Evolutionary conservation across 2,888 invertebrate species (phyloP).

Genomic region (Agrochola litura): DNA sequence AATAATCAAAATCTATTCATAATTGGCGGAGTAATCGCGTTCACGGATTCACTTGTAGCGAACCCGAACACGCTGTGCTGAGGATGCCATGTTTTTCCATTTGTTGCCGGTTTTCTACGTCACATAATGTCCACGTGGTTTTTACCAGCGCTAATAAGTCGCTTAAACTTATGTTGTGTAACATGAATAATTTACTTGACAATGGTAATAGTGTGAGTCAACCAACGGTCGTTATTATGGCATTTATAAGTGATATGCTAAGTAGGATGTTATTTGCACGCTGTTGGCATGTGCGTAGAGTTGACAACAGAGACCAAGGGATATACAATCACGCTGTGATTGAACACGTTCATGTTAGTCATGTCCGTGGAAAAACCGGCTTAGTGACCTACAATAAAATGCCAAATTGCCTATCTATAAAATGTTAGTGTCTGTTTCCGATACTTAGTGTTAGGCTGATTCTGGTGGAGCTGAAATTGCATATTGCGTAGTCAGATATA

Average conservation of each 20-base stretch:
- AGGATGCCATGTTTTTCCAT: neutral
- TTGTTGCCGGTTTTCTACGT: neutral
- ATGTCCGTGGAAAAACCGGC: neutral
- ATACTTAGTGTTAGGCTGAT: neutral
- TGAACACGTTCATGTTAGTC: neutral
- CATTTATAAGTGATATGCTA: constrained; percentile 49
- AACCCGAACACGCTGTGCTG: too few relatives aligned
- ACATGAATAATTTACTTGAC: constrained; percentile 47
- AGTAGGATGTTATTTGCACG: constrained; percentile 28
- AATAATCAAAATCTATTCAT: too few relatives aligned
- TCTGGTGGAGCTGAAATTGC: neutral
- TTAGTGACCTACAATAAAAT: neutral
- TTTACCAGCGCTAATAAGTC: neutral
- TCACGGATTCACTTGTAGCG: too few relatives aligned
- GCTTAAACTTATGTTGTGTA: constrained; percentile 6
- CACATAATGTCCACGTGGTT: neutral
- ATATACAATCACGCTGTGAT: neutral
- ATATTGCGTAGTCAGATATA: neutral
- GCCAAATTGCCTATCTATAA: neutral
- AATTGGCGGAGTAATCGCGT: too few relatives aligned
- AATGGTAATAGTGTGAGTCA: constrained; percentile 30
- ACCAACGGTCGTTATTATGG: constrained; percentile 31
- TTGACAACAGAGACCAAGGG: neutral
- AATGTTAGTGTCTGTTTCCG: neutral
- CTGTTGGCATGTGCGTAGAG: neutral